Evolutionary conservation across 2,888 invertebrate species (phyloP).

Genomic region (Pristionchus japonicus): DNA sequence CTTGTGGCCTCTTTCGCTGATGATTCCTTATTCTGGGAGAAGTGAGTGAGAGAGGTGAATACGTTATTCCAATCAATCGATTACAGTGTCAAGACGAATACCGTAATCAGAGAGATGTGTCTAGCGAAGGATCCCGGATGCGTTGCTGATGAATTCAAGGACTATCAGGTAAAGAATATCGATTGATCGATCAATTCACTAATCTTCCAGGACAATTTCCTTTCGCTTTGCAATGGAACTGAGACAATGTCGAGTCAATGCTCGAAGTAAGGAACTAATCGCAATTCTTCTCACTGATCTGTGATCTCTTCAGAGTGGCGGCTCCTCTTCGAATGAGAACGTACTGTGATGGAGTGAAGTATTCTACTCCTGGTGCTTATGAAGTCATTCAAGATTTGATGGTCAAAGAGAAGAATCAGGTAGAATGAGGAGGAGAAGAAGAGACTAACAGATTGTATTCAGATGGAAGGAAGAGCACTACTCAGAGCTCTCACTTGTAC

Average conservation of each 20-base stretch:
- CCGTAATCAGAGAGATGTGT: constrained; percentile 30
- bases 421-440: not conserved
- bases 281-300: not conserved
- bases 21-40: not conserved
- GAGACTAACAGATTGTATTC: constrained; percentile 45
- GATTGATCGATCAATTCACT: not conserved
- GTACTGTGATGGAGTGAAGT: constrained; percentile 70
- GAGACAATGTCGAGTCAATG: not conserved
- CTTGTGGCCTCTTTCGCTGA: not conserved
- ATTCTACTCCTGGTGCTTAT: constrained; percentile 64
- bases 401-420: constrained; percentile 51
- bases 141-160: constrained; percentile 2
- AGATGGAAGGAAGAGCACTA: constrained; percentile 65
- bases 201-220: constrained; percentile 8
- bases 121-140: constrained; percentile 6
- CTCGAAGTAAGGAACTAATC: not conserved
- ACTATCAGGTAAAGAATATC: constrained; percentile 1
- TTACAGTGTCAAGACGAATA: constrained; percentile 5
- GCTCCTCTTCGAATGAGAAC: constrained; percentile 64
- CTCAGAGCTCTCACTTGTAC: constrained; percentile 67
- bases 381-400: constrained; percentile 58
- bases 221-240: not conserved
- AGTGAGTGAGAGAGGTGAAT: not conserved
- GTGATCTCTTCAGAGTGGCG: constrained; percentile 48
- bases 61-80: not conserved